Percentiles rank a stretch among this genome's conserved stretches.
Conservation (phyloP, 2,888 invertebrate species). For the Danaus chrysippus region DNA sequence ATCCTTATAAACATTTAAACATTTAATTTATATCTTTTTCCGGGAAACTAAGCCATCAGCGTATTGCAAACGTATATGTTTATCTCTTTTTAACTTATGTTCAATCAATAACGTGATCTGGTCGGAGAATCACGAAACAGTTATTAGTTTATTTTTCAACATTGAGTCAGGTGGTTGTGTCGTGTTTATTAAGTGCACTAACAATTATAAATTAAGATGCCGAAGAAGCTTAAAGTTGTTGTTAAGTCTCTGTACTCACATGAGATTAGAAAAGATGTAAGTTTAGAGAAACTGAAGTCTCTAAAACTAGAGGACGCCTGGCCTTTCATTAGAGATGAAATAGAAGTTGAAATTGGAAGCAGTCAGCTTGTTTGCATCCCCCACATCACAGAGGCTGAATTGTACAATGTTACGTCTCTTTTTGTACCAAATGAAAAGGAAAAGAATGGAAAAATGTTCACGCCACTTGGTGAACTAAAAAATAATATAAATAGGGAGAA, state of each 20-base stretch:
- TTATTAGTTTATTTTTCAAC: constrained; percentile 14
- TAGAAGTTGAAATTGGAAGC: constrained; percentile 74
- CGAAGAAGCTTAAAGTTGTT: constrained; percentile 73
- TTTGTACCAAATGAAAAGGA: constrained; percentile 71
- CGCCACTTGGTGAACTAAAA: constrained; percentile 64
- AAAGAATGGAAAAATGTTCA: constrained; percentile 70
- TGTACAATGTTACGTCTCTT: constrained; percentile 71
- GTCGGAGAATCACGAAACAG: constrained; percentile 6
- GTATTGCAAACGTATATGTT: constrained; percentile 13
- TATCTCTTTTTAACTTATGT: constrained; percentile 21
- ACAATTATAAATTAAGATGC: constrained; percentile 52
- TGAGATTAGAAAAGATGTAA: constrained; percentile 75
- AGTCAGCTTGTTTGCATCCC: constrained; percentile 73
- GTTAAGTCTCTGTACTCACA: constrained; percentile 73
- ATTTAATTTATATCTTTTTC: constrained; percentile 3
- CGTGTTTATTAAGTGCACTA: constrained; percentile 6
- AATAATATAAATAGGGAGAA: constrained; percentile 65
- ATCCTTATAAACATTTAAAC: background rate
- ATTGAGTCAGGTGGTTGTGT: constrained; percentile 15
- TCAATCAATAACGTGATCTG: constrained; percentile 16
- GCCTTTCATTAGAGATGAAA: constrained; percentile 77
- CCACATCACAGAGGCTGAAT: constrained; percentile 72
- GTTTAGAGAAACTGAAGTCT: constrained; percentile 65
- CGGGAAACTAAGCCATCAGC: constrained; percentile 11
- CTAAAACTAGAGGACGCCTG: constrained; percentile 73